Conservation (phyloP, 2,888 invertebrate genomes). For the Tetramorium bicarinatum region DNA sequence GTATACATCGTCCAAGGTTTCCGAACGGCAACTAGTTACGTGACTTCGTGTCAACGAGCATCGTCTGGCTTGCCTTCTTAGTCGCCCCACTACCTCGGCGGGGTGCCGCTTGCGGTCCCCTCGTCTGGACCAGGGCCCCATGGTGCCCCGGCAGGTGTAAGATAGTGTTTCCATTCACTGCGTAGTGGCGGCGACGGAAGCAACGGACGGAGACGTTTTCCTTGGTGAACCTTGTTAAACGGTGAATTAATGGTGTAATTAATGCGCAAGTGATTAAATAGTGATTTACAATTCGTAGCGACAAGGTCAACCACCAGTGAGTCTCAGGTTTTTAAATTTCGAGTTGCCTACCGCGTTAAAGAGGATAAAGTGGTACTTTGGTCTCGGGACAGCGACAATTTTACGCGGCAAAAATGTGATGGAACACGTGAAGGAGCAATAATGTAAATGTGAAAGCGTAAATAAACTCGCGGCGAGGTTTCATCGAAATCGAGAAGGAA, state of each 20-base stretch:
- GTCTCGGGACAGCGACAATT: not conserved
- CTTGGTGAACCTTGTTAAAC: not conserved
- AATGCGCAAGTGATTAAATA: not conserved
- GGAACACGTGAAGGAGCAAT: not conserved
- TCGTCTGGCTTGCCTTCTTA: slow-evolving; percentile 36
- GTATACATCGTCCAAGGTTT: not conserved
- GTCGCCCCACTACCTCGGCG: slow-evolving; percentile 64
- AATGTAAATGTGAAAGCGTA: slow-evolving; percentile 6
- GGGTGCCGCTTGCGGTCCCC: slow-evolving; percentile 76
- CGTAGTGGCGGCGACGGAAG: slow-evolving; percentile 45
- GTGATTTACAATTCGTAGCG: not conserved
- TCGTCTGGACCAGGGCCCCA: slow-evolving; percentile 65
- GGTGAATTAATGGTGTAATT: slow-evolving; percentile 5
- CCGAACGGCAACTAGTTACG: not conserved
- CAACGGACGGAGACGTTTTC: slow-evolving; percentile 22
- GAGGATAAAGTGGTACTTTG: not conserved
- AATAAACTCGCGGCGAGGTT: not conserved
- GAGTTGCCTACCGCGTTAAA: not conserved
- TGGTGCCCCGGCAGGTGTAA: slow-evolving; percentile 74
- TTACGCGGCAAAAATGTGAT: not conserved
- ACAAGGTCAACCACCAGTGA: not conserved
- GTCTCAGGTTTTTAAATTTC: not conserved
- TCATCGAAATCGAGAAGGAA: not conserved
- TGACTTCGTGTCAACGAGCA: slow-evolving; percentile 7
- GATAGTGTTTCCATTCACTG: slow-evolving; percentile 73